Base-by-base conservation (phyloP, 2,113 vertebrate genomes). In the Penelope pileata region DNA sequence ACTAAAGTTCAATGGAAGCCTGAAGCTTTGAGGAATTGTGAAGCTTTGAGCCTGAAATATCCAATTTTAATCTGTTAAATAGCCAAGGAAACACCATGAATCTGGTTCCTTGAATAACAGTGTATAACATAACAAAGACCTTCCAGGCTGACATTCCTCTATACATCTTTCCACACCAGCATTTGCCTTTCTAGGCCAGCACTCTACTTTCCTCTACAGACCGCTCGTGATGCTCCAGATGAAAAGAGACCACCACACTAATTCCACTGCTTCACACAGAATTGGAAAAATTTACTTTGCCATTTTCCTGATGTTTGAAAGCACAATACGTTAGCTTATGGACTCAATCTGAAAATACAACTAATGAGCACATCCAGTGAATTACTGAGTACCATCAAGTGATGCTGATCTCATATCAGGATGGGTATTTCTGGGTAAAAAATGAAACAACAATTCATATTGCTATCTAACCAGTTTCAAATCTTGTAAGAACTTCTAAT, bases 1-100 rank as follows among this genome's bases (percentile, higher is more conserved):
- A 73, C 78, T 34, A 54, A 83, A 96, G 91, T 95, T 96, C 91
- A 83, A 66, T 42, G 42, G 83, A 48, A 83, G 90, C 94, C 90
- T 68, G 32, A 63, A 80, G 85, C 75, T 74, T 74, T 95, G 86
- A 93, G 72, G 79, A 48, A 32, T 34, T 18, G 85, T 62, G 79
- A 95, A 81, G 90, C 84, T 93, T 87, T 76, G 50, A 93, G 91
- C 26, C 58, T 83, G 78, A 87, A 60, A 90, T 86, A 86, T 40
- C 79, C 69, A 77, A 10, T 63, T 72, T 89, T 75, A 94, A 96
- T 59, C 83, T 14, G 2, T 93, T 90, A 96, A 96, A 85, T 19
- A 86, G 72, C 58, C 82, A 88, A 30, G 34, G 84, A 70, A 87
- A 69, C 47, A 19, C 53, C 67, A 66, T 14, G 2, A 23, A 53